Percentiles rank a stretch among this genome's conserved stretches.
phyloP scores from a whole-genome alignment of 2,113 vertebrate species.

The Neodon shergylaensis region DNA sequence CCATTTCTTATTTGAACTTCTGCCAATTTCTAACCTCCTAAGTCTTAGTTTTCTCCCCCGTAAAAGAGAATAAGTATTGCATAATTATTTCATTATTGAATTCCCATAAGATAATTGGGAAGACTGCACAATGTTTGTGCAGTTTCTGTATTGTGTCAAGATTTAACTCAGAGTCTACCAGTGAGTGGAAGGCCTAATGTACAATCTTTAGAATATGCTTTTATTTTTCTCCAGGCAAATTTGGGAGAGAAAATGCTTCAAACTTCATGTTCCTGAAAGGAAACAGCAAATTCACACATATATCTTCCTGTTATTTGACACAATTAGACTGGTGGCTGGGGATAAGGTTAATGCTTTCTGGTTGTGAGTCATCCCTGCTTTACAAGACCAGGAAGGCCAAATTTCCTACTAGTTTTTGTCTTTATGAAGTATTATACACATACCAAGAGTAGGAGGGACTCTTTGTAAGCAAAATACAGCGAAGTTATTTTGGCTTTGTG shows the following conservation, averaged over 20 bases:
- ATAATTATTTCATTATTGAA: not conserved
- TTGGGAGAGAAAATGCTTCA: conserved; percentile 62
- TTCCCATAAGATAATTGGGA: not conserved
- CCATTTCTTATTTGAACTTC: not conserved
- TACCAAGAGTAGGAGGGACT: rapidly evolving
- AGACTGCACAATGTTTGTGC: not conserved
- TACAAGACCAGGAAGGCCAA: not conserved
- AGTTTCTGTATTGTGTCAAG: not conserved
- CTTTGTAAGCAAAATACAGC: not conserved
- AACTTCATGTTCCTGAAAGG: conserved; percentile 77
- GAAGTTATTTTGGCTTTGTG: not conserved
- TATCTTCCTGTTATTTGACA: not conserved
- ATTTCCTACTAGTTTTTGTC: not conserved
- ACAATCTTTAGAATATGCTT: conserved; percentile 71
- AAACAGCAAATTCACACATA: conserved; percentile 32
- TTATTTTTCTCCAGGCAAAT: conserved; percentile 75
- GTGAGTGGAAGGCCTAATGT: not conserved
- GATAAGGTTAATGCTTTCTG: conserved; percentile 42
- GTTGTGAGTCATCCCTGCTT: not conserved
- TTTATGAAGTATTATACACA: not conserved
- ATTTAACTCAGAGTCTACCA: not conserved
- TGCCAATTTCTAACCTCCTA: not conserved
- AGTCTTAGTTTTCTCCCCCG: not conserved
- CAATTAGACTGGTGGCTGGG: conserved; percentile 1
- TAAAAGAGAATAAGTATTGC: not conserved